Evolutionary conservation across 2,113 vertebrate species (phyloP).

Genomic region (Bagarius yarrelli): DNA sequence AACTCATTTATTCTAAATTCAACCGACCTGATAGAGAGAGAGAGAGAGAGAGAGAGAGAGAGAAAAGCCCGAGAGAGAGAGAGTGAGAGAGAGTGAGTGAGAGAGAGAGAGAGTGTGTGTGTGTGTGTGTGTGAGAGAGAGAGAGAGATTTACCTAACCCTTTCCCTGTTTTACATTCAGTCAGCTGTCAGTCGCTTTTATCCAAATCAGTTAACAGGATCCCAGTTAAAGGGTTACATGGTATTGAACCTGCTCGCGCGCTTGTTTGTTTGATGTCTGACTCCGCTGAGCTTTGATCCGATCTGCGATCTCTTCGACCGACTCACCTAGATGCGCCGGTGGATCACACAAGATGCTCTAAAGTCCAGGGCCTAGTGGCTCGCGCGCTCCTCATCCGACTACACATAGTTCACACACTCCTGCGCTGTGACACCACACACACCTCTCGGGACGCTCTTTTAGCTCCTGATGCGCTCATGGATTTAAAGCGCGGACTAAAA

Average conservation of each 20-base stretch:
- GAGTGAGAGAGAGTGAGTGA: too few species aligned
- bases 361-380: not conserved
- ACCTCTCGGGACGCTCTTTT: not conserved
- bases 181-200: not conserved
- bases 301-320: conserved; percentile 17
- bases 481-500: too few species aligned
- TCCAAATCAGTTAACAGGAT: not conserved
- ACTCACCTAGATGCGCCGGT: conserved; percentile 39
- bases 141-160: not conserved
- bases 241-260: not conserved
- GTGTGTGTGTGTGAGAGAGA: not conserved
- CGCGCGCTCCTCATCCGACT: not conserved
- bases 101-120: not conserved
- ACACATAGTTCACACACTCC: not conserved
- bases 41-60: too few species aligned
- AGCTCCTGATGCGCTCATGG: not conserved
- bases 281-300: conserved; percentile 7
- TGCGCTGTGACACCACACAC: not conserved
- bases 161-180: not conserved
- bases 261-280: conserved; percentile 1
- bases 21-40: too few species aligned
- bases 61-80: too few species aligned
- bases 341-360: conserved; percentile 8
- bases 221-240: not conserved
- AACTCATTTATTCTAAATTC: too few species aligned